These are phyloP conservation scores for Clanis bilineata DNA, from an alignment of 2,888 invertebrate species.

Conservation along the genomic window DNA sequence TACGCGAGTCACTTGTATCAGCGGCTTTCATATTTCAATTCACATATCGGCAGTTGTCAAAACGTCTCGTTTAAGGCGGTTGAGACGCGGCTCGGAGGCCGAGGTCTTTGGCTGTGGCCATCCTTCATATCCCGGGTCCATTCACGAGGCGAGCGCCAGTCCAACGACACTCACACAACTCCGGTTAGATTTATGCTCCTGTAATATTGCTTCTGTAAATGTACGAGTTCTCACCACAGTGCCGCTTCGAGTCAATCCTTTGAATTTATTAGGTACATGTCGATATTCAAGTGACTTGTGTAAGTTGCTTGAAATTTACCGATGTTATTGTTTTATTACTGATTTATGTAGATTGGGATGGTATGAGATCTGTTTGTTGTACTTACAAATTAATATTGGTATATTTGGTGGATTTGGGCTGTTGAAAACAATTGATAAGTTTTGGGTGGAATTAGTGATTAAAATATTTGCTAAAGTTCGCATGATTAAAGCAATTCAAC, in stretches of 20 bases:
- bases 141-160: slow-evolving; percentile 58
- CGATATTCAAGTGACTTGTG: slow-evolving; percentile 54
- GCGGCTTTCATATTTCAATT: slow-evolving; percentile 73
- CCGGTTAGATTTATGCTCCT: slow-evolving; percentile 73
- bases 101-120: slow-evolving; percentile 50
- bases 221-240: slow-evolving; percentile 72
- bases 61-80: slow-evolving; percentile 58
- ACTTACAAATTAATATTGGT: neutral
- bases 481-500: too few species aligned
- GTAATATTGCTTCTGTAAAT: slow-evolving; percentile 73
- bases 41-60: slow-evolving; percentile 73
- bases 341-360: slow-evolving; percentile 51
- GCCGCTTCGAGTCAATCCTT: slow-evolving; percentile 59
- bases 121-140: slow-evolving; percentile 70
- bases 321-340: slow-evolving; percentile 66
- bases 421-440: too few species aligned
- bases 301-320: slow-evolving; percentile 54
- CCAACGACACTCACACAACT: slow-evolving; percentile 60
- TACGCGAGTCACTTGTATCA: slow-evolving; percentile 48
- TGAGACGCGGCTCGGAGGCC: slow-evolving; percentile 54
- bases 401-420: neutral
- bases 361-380: neutral
- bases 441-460: too few species aligned
- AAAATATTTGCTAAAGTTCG: too few species aligned
- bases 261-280: slow-evolving; percentile 70